A percentile compares a stretch with the other conserved stretches of the same genome.
phyloP scores from a whole-genome alignment of 2,113 vertebrate genomes.

The Pteropus alecto region DNA sequence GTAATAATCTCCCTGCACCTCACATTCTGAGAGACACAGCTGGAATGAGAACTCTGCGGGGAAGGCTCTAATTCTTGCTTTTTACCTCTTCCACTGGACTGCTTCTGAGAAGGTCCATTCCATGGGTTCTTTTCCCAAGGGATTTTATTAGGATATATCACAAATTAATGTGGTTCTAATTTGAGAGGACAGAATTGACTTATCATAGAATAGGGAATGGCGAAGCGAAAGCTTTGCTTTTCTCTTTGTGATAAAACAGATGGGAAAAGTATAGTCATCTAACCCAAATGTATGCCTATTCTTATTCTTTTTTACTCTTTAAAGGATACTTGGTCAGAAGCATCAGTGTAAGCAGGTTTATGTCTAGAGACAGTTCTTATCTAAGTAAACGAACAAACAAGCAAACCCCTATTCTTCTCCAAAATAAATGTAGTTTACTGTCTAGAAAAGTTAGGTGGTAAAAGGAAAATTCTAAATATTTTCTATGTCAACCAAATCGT shows the following conservation, averaged over 20 bases:
- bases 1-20: neutral
- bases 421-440: neutral
- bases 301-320: neutral
- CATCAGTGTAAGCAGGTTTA: neutral
- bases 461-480: conserved; percentile 24
- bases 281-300: accelerated
- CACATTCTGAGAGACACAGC: neutral
- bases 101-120: neutral
- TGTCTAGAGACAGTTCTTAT: neutral
- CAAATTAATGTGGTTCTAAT: neutral
- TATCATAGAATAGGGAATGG: neutral
- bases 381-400: neutral
- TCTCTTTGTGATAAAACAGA: neutral
- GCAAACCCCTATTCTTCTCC: neutral
- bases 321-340: neutral
- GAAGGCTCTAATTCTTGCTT: neutral
- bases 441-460: neutral
- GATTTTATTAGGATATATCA: neutral
- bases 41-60: accelerated
- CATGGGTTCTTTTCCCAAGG: neutral
- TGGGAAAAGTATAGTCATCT: neutral
- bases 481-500: neutral
- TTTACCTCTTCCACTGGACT: neutral
- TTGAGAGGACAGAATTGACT: neutral
- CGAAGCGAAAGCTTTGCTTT: neutral